phyloP scores from a whole-genome alignment of 2,888 invertebrate species.

The Andrena bicolor region DNA sequence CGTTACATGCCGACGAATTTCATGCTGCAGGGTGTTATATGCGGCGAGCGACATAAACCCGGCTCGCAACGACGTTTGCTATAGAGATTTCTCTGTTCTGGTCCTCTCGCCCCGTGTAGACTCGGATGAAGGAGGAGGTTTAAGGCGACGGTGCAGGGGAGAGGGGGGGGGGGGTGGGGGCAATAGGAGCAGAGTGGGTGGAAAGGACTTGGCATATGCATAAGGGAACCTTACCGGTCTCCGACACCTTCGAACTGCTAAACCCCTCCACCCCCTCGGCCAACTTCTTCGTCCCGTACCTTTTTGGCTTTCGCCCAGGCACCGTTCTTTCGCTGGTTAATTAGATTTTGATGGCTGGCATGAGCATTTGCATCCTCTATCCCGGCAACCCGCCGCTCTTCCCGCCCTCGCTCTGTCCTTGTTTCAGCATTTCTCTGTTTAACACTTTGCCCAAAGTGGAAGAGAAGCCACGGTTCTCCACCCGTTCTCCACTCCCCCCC shows the following conservation, averaged over 20 bases:
- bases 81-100: slow-evolving; percentile 77
- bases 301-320: slow-evolving; percentile 75
- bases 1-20: slow-evolving; percentile 73
- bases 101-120: slow-evolving; percentile 68
- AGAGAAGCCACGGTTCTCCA: slow-evolving; percentile 34
- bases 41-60: slow-evolving; percentile 77
- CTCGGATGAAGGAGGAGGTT: slow-evolving; percentile 65
- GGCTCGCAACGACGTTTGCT: slow-evolving; percentile 79
- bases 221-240: slow-evolving; percentile 74
- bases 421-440: slow-evolving; percentile 60
- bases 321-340: slow-evolving; percentile 81
- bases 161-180: background rate
- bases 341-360: slow-evolving; percentile 84
- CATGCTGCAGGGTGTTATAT: slow-evolving; percentile 71
- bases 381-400: slow-evolving; percentile 64
- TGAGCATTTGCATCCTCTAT: slow-evolving; percentile 83
- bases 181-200: slow-evolving; percentile 56
- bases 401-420: slow-evolving; percentile 59
- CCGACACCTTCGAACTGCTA: slow-evolving; percentile 82
- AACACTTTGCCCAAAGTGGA: slow-evolving; percentile 25
- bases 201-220: slow-evolving; percentile 74
- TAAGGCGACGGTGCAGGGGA: slow-evolving; percentile 31
- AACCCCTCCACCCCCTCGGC: slow-evolving; percentile 59
- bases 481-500: slow-evolving; percentile 26
- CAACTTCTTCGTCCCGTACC: slow-evolving; percentile 70